Evolutionary conservation across 2,113 vertebrate species (phyloP), one percentile per base, ranked within the genome.

Genomic region (Crocuta crocuta): DNA sequence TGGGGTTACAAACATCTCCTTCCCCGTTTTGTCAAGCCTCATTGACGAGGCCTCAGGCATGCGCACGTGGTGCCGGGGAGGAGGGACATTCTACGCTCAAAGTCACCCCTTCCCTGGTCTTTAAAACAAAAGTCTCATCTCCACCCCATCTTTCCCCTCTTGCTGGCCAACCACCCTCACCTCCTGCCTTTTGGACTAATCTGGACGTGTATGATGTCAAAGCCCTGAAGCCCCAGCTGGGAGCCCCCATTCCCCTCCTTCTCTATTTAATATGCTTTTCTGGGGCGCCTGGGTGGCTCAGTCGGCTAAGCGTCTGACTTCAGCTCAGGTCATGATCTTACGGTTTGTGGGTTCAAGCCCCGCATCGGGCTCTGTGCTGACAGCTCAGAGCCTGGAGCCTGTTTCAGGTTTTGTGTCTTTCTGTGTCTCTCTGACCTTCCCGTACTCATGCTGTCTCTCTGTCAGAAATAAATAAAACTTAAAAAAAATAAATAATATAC

Each of bases 51-150:
- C 8, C 6, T 24, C 19, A 3, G 58, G 11, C 19, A n/a, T 10
- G 2, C 3, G 26, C 0, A 9, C 4, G 13, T 5, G 2, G 45
- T 4, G 2, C 45, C 24, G 58, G 58, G n/a, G 6, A 66, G 4
- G 15, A 19, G 33, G n/a, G 7, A 2, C 10, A 0, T 31, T 43
- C 79, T 66, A 2, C 5, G 7, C 45, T n/a, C n/a, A 31, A 17
- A 0, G 3, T 26, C 79, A 39, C 55, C 55, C 28, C 23, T n/a
- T 16, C 45, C 12, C n/a, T 26, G 50, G 63, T 43, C 13, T 63
- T 50, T 63, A 74, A 48, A 74, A 7, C 68, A 21, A 35, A 63
- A 26, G 13, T 55, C 10, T 43, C 35, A 0, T 21, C 19, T 43
- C 84, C 70, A 33, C n/a, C n/a, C 17, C 2, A 0, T n/a, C 78